Base-by-base conservation (phyloP, 1,140 invertebrate genomes). In the Eubasilissa regina region DNA sequence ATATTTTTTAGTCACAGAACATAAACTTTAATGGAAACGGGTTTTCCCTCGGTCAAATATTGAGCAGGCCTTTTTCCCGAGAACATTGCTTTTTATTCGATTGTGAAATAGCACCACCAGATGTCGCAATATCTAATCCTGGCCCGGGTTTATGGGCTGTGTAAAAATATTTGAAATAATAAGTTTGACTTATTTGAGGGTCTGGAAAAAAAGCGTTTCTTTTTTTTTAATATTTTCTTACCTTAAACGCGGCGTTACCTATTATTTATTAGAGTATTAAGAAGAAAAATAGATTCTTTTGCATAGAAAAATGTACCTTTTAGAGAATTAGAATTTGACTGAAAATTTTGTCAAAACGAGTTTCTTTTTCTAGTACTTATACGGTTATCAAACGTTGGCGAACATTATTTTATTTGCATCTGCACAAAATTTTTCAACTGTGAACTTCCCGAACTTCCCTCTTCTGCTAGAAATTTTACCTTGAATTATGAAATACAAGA, bases 11-110 rank as follows among this genome's bases (percentile, higher is more conserved):
- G 66, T 70, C 66, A 70, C 66, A 70, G 47, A 12, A 70, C 47
- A 70, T 70, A 48, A 70, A 70, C 13, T 70, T 70, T 53, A 70
- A 70, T 70, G 19, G 66, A 21, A 70, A 70, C 15, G 45, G 15
- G 48, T 70, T 70, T 70, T 70, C 51, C 66, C n/a, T 53, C 66
- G 66, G 66, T 70, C 66, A 70, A 68, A 70, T 70, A 44, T 66
- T 66, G 60, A 64, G 60, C n/a, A 70, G 15, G 66, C 43, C 48
- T 12, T 48, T 51, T 51, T 70, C 25, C 11, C 25, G 66, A 11
- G n/a, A n/a, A 70, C 66, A 70, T 70, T 70, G 66, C 13, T 70
- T 70, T 70, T 70, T 70, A 70, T 70, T 70, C 66, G 66, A 51
- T 70, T 70, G 66, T 51, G 66, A 70, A 70, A 70, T 70, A 70